A percentile compares a stretch with the other conserved stretches of the same genome.
These are phyloP conservation scores for Illadopsis cleaveri DNA, from an alignment of 2,113 vertebrate genomes.

Conservation along the genomic window DNA sequence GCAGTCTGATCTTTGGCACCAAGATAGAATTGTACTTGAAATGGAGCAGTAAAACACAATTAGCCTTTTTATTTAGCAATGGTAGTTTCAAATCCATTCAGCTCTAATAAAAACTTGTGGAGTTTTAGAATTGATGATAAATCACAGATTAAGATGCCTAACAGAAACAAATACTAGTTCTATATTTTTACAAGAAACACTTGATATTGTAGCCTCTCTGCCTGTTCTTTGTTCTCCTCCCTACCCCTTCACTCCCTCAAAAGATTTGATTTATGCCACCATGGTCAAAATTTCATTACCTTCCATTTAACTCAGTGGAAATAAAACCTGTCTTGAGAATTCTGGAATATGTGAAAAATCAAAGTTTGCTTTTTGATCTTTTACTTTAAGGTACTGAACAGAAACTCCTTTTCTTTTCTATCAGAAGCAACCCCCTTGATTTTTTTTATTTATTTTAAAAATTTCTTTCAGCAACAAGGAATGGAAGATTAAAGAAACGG, in stretches of 20 bases:
- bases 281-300: neutral
- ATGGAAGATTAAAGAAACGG: slow-evolving; percentile 61
- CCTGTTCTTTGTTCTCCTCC: neutral
- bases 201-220: neutral
- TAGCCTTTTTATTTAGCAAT: slow-evolving; percentile 1
- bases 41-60: slow-evolving; percentile 1
- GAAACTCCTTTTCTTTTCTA: neutral
- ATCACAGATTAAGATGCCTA: slow-evolving; percentile 20
- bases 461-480: slow-evolving; percentile 26
- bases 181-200: slow-evolving; percentile 1
- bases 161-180: neutral
- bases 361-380: slow-evolving; percentile 17
- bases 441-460: neutral
- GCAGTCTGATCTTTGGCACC: slow-evolving; percentile 25
- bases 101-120: slow-evolving; percentile 8
- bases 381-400: slow-evolving; percentile 13
- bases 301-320: neutral
- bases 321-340: neutral
- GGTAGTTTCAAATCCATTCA: neutral
- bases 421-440: neutral
- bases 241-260: neutral
- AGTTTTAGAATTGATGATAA: neutral
- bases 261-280: neutral
- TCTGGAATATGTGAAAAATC: slow-evolving; percentile 16
- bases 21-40: neutral